These are phyloP conservation scores for Passerculus sandwichensis DNA, from an alignment of 2,797 vertebrate genomes.

Conservation along the genomic window DNA sequence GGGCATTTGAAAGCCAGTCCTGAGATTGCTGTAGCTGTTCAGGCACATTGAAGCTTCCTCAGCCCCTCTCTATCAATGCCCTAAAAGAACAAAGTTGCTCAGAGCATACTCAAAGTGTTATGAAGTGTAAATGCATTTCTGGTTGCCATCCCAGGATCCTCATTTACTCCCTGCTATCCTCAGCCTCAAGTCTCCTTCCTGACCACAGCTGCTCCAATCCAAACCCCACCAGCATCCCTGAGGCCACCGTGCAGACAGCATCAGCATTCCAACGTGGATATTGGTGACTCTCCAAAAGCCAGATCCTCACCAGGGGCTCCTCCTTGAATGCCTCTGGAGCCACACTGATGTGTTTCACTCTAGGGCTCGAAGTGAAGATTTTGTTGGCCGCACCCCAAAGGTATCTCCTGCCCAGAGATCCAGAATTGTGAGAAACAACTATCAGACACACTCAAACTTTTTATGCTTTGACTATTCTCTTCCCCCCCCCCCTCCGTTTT, in stretches of 20 bases:
- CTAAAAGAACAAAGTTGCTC: not conserved
- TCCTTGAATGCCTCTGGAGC: not conserved
- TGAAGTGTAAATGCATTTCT: rapidly evolving
- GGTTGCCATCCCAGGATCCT: not conserved
- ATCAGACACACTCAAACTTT: not conserved
- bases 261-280: rapidly evolving
- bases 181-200: not conserved
- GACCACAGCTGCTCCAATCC: not conserved
- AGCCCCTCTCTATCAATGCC: not conserved
- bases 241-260: not conserved
- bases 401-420: not conserved
- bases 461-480: not conserved
- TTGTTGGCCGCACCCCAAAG: not conserved
- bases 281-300: not conserved
- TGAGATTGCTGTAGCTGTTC: not conserved
- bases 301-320: not conserved
- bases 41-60: not conserved
- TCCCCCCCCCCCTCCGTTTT: rapidly evolving
- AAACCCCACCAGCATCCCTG: not conserved
- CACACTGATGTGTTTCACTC: not conserved
- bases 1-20: not conserved
- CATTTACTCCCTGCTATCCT: not conserved
- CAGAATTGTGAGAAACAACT: not conserved
- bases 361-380: not conserved
- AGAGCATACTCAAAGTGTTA: not conserved